A percentile compares a stretch with the other conserved stretches of the same genome.
phyloP scores from a whole-genome alignment of 2,888 invertebrate genomes.

The Electrophaes corylata region DNA sequence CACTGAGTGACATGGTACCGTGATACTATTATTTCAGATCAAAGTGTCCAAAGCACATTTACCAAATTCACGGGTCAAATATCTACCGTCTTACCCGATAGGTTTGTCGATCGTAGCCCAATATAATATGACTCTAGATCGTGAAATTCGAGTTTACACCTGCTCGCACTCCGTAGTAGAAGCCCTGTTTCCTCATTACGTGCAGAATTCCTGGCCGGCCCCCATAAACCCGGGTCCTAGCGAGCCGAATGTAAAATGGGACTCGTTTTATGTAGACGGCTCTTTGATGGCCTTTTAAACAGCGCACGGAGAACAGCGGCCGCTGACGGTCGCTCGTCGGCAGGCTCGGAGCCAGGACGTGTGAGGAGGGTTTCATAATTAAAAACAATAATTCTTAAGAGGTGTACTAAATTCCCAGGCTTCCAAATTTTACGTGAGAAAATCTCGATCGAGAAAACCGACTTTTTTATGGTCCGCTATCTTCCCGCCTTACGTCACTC shows the following conservation, averaged over 20 bases:
- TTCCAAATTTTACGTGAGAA: neutral
- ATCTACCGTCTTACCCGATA: too few relatives aligned
- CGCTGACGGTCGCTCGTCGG: constrained; percentile 33
- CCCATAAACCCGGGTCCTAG: constrained; percentile 66
- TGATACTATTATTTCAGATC: too few relatives aligned
- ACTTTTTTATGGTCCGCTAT: neutral
- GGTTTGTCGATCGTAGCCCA: neutral
- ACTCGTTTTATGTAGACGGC: constrained; percentile 68
- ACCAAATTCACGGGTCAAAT: neutral
- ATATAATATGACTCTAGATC: neutral
- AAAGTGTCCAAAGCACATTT: too few relatives aligned
- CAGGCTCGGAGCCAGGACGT: neutral
- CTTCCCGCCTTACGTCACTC: neutral
- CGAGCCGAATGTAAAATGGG: constrained; percentile 70
- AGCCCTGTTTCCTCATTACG: constrained; percentile 67
- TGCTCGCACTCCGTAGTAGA: constrained; percentile 32
- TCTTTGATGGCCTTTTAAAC: constrained; percentile 70
- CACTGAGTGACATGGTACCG: too few relatives aligned
- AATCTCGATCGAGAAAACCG: neutral
- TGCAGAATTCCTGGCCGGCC: constrained; percentile 62
- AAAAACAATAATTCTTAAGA: neutral
- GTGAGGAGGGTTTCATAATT: neutral
- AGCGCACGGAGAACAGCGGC: constrained; percentile 37
- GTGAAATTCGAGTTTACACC: constrained; percentile 3
- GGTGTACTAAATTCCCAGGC: neutral